These are phyloP conservation scores for Galeopterus variegatus DNA, from an alignment of 2,113 vertebrate genomes.

Conservation along the genomic window DNA sequence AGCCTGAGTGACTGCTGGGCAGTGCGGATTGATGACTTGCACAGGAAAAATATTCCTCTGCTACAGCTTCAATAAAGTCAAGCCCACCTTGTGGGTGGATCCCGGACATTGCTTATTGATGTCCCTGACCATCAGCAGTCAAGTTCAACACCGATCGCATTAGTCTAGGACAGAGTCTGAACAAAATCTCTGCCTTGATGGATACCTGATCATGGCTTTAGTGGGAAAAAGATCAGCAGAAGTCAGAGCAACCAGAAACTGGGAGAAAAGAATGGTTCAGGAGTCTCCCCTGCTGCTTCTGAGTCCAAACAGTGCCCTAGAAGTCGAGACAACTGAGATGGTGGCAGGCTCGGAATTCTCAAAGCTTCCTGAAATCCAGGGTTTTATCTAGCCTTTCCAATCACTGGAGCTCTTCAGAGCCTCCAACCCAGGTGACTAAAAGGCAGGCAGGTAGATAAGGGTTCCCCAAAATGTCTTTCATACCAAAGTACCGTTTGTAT, in stretches of 20 bases:
- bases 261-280: not conserved
- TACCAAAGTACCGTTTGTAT: constrained; percentile 38
- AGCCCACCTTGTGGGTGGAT: not conserved
- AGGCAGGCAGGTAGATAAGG: constrained; percentile 45
- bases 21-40: not conserved
- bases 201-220: not conserved
- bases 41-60: not conserved
- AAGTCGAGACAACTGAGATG: not conserved
- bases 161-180: not conserved
- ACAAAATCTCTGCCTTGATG: not conserved
- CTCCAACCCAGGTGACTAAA: constrained; percentile 16
- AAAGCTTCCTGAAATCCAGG: not conserved
- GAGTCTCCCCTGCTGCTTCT: not conserved
- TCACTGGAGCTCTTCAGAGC: not conserved
- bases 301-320: not conserved
- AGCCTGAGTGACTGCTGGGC: not conserved
- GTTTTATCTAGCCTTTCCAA: not conserved
- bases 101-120: not conserved
- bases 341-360: not conserved
- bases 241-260: not conserved
- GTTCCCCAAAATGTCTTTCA: constrained; percentile 49
- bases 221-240: constrained; percentile 22
- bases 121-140: not conserved
- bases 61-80: not conserved
- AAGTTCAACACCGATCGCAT: not conserved